Evolutionary conservation across 1,140 invertebrate genomes (phyloP).

Genomic region (Lepidostoma basale): DNA sequence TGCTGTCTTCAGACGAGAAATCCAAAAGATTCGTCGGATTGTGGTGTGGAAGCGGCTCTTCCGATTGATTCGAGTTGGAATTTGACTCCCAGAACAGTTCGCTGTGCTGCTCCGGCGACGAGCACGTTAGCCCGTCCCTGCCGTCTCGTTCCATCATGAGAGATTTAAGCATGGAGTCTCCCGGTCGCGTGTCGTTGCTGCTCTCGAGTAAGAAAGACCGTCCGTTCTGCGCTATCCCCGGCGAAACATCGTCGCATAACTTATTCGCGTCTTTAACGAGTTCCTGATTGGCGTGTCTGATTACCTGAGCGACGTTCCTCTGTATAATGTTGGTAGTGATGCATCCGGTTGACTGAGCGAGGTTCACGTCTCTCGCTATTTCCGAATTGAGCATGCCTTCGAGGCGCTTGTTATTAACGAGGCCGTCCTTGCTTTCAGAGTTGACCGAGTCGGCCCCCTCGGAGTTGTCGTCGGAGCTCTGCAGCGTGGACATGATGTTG

Average conservation of each 20-base stretch:
- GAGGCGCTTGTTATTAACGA: constrained; percentile 32
- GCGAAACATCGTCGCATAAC: not conserved
- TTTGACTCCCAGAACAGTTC: constrained; percentile 60
- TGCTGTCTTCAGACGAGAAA: constrained; percentile 59
- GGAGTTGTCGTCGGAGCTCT: constrained; percentile 41
- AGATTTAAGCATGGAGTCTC: constrained; percentile 50
- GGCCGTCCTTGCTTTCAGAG: constrained; percentile 36
- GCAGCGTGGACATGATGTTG: constrained; percentile 25
- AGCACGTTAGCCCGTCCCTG: constrained; percentile 47
- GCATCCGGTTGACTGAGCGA: constrained; percentile 23
- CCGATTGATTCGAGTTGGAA: constrained; percentile 53
- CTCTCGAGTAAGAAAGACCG: constrained; percentile 54
- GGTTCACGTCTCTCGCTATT: constrained; percentile 27
- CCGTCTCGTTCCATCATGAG: constrained; percentile 51
- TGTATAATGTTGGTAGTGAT: constrained; percentile 35
- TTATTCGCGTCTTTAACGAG: not conserved
- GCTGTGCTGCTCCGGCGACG: constrained; percentile 53
- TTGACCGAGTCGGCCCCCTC: constrained; percentile 38
- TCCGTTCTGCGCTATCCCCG: constrained; percentile 48
- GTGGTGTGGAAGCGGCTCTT: constrained; percentile 48
- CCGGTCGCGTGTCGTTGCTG: constrained; percentile 47
- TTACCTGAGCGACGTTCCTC: constrained; percentile 40
- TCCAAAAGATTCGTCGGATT: constrained; percentile 47
- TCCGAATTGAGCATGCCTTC: constrained; percentile 32
- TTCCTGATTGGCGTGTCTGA: constrained; percentile 30